Base-by-base conservation (phyloP, 2,888 invertebrate species). In the Lydus trimaculatus region DNA sequence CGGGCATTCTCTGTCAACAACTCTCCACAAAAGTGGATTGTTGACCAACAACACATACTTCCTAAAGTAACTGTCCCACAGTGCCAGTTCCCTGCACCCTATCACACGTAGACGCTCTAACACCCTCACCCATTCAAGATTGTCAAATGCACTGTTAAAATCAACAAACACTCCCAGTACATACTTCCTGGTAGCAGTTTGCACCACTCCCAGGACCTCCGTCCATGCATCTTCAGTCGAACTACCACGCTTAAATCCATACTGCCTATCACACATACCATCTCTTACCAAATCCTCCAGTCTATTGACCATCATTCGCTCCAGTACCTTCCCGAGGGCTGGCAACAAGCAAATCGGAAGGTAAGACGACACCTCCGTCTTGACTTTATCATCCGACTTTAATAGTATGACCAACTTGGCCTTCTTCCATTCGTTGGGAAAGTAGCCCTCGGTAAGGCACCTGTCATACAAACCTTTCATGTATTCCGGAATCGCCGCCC, bases 141-240 rank as follows among this genome's bases (percentile, higher is more conserved):
- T 36, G 20, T 69, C 69, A 31, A 71, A 71, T 13, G 64, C 64
- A 13, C 68, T 58, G 11, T 60, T 69, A 20, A 69, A 71, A 25
- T 71, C 69, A 0, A 71, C 64, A 61, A 68, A 69, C 9, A 61
- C 15, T 6, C 71, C 64, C 33, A 65, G 23, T 1, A 68, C 66
- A 33, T 66, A 71, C 31, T 61, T 66, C 13, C 2, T 9, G 43
- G 17, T 2, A n/a, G n/a, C n/a, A n/a, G n/a, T n/a, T n/a, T n/a
- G n/a, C n/a, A n/a, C n/a, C 8, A 11, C 11, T 11, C 17, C n/a
- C 43, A 6, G 7, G 0, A 62, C 31, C 23, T 20, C 36, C 13
- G 13, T 20, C 65, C 59, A 48, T 1, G 73, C 72, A 63, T 69
- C 71, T 23, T 65, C 65, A 9, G 69, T 73, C 0, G 58, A 62